These are phyloP conservation scores for Drosophila pallidifrons DNA, from an alignment of 1,140 invertebrate species.

Conservation along the genomic window DNA sequence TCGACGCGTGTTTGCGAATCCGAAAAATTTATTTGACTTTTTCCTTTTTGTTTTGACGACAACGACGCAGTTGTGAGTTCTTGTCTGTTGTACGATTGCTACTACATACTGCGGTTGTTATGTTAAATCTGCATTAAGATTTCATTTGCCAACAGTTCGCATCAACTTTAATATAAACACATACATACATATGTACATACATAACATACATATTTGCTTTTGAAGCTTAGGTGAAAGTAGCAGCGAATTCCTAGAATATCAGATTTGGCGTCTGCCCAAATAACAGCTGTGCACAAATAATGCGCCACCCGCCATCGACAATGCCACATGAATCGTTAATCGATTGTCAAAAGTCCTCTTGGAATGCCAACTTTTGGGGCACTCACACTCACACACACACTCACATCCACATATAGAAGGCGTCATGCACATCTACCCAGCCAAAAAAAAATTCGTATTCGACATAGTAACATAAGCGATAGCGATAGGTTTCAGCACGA, in stretches of 20 bases:
- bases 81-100: not conserved
- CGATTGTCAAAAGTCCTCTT: conserved; percentile 23
- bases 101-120: conserved; percentile 7
- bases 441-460: too few species aligned
- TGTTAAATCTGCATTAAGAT: conserved; percentile 62
- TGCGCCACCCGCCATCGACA: conserved; percentile 1
- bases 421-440: too few species aligned
- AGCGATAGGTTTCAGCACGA: too few species aligned
- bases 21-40: conserved; percentile 61
- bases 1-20: conserved; percentile 40
- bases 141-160: conserved; percentile 45
- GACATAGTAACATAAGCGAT: too few species aligned
- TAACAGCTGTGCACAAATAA: conserved; percentile 32
- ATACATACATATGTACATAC: not conserved
- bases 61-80: conserved; percentile 22
- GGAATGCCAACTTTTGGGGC: not conserved
- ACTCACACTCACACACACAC: too few species aligned
- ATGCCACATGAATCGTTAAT: conserved; percentile 31
- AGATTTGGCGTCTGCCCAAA: conserved; percentile 13
- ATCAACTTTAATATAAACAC: conserved; percentile 29
- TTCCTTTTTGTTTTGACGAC: conserved; percentile 30
- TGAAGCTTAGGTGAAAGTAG: conserved; percentile 8
- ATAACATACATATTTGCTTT: not conserved
- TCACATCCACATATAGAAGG: too few species aligned
- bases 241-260: conserved; percentile 22